Conservation (phyloP, 2,113 vertebrate genomes). For the Chelonoidis abingdonii region DNA sequence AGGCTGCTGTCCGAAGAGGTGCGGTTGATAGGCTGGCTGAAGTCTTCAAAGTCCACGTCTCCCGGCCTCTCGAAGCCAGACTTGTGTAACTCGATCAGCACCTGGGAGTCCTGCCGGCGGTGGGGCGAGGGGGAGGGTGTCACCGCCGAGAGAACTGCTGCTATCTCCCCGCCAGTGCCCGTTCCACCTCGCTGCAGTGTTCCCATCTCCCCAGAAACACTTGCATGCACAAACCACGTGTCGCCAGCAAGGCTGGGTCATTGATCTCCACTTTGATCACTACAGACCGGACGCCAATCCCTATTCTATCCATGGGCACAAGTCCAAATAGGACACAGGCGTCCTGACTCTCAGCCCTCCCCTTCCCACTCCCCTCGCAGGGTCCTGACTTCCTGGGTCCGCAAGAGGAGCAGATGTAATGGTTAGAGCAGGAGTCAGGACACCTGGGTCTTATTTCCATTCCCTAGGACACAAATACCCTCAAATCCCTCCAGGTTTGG, state of each 20-base stretch:
- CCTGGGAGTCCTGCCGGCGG: slow-evolving; percentile 83
- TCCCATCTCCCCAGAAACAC: not conserved
- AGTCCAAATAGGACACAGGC: not conserved
- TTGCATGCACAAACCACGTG: not conserved
- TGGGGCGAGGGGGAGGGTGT: too few species aligned
- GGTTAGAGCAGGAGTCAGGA: not conserved
- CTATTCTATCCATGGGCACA: not conserved
- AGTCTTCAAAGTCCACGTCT: slow-evolving; percentile 92
- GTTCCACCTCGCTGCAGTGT: too few species aligned
- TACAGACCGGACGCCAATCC: not conserved
- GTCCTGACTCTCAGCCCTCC: not conserved
- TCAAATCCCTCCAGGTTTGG: not conserved
- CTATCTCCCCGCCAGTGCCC: too few species aligned
- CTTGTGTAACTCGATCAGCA: slow-evolving; percentile 89
- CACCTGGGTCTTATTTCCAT: not conserved
- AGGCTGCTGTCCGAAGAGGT: slow-evolving; percentile 89
- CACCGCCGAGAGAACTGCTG: too few species aligned
- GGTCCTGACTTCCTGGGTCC: not conserved
- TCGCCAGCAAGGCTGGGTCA: not conserved
- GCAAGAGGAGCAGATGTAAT: not conserved
- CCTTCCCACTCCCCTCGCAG: not conserved
- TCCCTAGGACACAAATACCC: not conserved
- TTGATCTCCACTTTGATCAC: not conserved
- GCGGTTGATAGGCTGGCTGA: slow-evolving; percentile 90
- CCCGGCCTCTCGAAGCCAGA: slow-evolving; percentile 90